phyloP scores from a whole-genome alignment of 2,888 invertebrate genomes.

The Griposia aprilina region DNA sequence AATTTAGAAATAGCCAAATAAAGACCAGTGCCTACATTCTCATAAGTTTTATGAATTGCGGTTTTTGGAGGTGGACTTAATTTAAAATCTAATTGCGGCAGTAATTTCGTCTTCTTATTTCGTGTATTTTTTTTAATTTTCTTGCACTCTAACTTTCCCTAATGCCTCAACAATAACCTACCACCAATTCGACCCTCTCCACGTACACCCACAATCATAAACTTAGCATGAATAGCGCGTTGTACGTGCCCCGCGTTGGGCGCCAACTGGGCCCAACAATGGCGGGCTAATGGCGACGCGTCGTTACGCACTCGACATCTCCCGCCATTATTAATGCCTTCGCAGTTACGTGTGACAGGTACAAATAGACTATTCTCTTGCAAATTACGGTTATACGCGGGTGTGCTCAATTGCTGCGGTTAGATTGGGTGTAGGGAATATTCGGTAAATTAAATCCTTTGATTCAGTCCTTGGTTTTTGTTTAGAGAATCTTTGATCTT shows the following conservation, averaged over 20 bases:
- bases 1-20: constrained; percentile 28
- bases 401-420: constrained; percentile 22
- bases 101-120: neutral
- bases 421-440: constrained; percentile 6
- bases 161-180: constrained; percentile 15
- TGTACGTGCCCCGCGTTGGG: constrained; percentile 77
- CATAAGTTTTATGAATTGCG: neutral
- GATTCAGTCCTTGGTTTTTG: neutral
- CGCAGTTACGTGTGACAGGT: constrained; percentile 63
- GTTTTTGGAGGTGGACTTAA: neutral
- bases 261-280: constrained; percentile 80
- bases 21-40: neutral
- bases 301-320: constrained; percentile 78
- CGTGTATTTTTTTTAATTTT: neutral
- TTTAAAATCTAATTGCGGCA: constrained; percentile 4
- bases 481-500: too few relatives aligned
- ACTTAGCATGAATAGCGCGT: constrained; percentile 55
- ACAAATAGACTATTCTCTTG: constrained; percentile 50
- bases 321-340: constrained; percentile 62
- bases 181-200: constrained; percentile 13
- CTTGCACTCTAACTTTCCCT: neutral
- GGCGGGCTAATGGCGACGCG: constrained; percentile 81
- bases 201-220: constrained; percentile 47
- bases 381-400: constrained; percentile 45
- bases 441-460: neutral